phyloP scores from a whole-genome alignment of 2,888 invertebrate species.

The Tineola bisselliella region DNA sequence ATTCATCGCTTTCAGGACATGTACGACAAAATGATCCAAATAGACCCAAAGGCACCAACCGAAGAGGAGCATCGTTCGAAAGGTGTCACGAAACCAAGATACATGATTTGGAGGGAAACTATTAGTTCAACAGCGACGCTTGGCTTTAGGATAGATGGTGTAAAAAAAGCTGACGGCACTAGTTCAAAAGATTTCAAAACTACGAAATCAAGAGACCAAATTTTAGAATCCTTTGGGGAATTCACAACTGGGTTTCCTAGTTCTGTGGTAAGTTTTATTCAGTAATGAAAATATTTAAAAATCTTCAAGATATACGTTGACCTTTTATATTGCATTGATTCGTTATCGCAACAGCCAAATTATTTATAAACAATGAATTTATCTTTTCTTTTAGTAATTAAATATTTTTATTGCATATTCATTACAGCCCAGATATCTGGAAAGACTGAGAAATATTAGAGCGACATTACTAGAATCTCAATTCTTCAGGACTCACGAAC shows the following conservation, averaged over 20 bases:
- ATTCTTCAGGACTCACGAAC: conserved; percentile 93
- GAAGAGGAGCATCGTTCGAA: conserved; percentile 89
- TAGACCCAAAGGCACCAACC: conserved; percentile 88
- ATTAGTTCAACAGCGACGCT: conserved; percentile 96
- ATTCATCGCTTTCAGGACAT: conserved; percentile 74
- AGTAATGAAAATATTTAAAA: neutral
- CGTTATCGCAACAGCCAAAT: neutral
- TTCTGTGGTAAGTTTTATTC: conserved; percentile 73
- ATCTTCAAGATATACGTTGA: neutral
- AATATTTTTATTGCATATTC: conserved; percentile 19
- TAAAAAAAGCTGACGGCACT: conserved; percentile 87
- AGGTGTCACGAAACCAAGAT: conserved; percentile 93
- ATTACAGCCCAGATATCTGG: conserved; percentile 82
- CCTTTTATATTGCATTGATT: neutral
- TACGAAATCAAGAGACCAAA: conserved; percentile 84
- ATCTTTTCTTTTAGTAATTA: neutral
- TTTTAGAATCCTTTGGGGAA: conserved; percentile 81
- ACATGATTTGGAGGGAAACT: conserved; percentile 96
- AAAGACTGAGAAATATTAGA: conserved; percentile 85
- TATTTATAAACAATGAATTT: neutral
- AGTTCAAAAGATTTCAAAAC: conserved; percentile 96
- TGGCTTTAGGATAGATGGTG: conserved; percentile 97
- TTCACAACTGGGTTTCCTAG: conserved; percentile 83
- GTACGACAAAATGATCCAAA: conserved; percentile 98
- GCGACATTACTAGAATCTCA: conserved; percentile 84